Percentiles rank a stretch among this genome's conserved stretches.
Conservation (phyloP, 1,140 invertebrate species). For the Vanessa atalanta region DNA sequence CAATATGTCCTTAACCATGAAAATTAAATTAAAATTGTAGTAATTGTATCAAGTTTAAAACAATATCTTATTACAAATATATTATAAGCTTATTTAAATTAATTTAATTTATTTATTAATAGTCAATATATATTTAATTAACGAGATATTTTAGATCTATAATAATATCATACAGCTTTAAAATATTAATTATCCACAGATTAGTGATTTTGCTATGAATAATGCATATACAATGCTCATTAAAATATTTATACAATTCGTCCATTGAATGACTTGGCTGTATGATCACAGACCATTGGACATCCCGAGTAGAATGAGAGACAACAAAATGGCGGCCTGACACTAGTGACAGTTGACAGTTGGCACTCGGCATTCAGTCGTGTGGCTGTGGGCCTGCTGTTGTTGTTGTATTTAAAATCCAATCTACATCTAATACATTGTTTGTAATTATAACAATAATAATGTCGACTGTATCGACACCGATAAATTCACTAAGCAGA, state of each 20-base stretch:
- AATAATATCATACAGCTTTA: too few species aligned
- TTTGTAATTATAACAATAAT: slow-evolving; percentile 21
- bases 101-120: too few species aligned
- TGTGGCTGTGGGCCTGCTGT: background rate
- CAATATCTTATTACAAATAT: too few species aligned
- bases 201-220: too few species aligned
- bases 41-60: too few species aligned
- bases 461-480: slow-evolving; percentile 47
- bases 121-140: too few species aligned
- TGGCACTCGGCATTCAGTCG: background rate
- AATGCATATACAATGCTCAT: background rate
- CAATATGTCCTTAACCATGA: too few species aligned
- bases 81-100: too few species aligned
- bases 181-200: too few species aligned
- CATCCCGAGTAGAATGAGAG: background rate
- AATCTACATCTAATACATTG: background rate
- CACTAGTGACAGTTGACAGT: background rate
- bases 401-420: background rate
- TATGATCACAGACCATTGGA: background rate
- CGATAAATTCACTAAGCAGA: slow-evolving; percentile 54
- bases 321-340: background rate
- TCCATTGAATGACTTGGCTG: background rate
- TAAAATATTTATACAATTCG: background rate
- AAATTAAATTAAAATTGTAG: too few species aligned
- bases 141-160: too few species aligned